Evolutionary conservation across 2,888 invertebrate species (phyloP), one percentile per base, ranked within the genome.

Genomic region (Drosophila robusta): DNA sequence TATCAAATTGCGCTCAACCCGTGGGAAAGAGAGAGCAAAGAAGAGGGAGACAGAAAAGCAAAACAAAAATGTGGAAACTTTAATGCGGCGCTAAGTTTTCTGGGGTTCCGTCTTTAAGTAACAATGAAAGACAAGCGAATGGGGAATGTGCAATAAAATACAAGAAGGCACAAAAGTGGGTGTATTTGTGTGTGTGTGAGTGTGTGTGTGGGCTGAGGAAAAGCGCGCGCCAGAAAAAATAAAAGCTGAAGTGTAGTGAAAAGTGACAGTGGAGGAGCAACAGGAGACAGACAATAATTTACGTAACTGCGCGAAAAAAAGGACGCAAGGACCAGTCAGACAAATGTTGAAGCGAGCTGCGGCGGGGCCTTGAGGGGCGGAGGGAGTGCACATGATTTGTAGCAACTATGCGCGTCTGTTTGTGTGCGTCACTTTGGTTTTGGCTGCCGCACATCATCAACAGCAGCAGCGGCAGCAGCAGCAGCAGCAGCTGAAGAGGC

Each of bases 121-220:
- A 78, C 67, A 70, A 68, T 70, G 63, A 65, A 61, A 67, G 65
- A 83, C 75, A 75, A 82, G 87, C 87, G 80, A 89, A 76, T 80
- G 72, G 88, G 87, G 89, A 89, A 84, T 90, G 74, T 86, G 90
- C 87, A 88, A 90, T 88, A 90, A 90, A 90, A 86, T 80, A 88
- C 72, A 70, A 69, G 70, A 46, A 63, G 63, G 51, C 68, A 72
- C 36, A 68, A 70, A 67, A 49, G 26, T 32, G 24, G 62, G 11
- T 42, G 32, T 66, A 41, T 46, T 5, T 52, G n/a, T 26, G 38
- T 49, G 29, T 55, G 24, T 60, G 34, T 44, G 22, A 61, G 41
- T 46, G 46, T 49, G 49, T 60, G 41, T 69, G 42, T 41, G 11
- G 16, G 41, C 24, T n/a, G 45, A 42, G 56, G 34, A 24, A 32